These are phyloP conservation scores for Lycocerus yunnanus DNA, from an alignment of 2,888 invertebrate species.

Conservation along the genomic window DNA sequence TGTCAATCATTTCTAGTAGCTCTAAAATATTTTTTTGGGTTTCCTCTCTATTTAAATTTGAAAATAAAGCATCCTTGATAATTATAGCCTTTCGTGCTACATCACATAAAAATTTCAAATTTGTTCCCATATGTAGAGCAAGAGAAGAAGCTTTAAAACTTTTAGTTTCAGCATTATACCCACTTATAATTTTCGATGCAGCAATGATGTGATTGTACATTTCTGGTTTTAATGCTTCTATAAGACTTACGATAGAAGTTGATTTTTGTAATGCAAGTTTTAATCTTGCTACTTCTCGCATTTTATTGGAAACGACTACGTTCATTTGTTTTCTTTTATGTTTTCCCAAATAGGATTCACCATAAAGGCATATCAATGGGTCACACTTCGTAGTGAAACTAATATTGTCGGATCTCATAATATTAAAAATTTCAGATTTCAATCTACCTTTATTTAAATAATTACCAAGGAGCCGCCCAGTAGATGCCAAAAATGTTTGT, in stretches of 20 bases:
- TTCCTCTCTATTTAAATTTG: neutral
- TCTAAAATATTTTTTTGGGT: constrained; percentile 6
- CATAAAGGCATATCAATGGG: too few species aligned
- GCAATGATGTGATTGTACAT: neutral
- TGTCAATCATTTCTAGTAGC: constrained; percentile 9
- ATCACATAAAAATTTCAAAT: constrained; percentile 21
- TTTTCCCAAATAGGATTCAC: too few species aligned
- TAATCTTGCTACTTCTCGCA: constrained; percentile 18
- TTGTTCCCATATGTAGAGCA: constrained; percentile 12
- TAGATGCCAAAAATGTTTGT: too few species aligned
- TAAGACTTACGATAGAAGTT: neutral
- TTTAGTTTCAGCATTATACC: constrained; percentile 12
- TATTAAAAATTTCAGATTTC: too few species aligned
- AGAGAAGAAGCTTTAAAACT: constrained; percentile 16
- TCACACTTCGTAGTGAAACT: too few species aligned
- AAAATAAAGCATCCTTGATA: constrained; percentile 13
- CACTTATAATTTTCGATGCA: constrained; percentile 13
- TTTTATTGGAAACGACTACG: constrained; percentile 17
- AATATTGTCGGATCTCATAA: too few species aligned
- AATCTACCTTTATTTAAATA: too few species aligned
- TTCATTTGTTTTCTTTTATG: too few species aligned
- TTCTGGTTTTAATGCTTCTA: neutral
- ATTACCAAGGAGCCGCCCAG: too few species aligned
- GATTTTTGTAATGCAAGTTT: constrained; percentile 1
- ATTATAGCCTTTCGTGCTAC: constrained; percentile 15